Percentiles rank a stretch among this genome's conserved stretches.
Evolutionary conservation across 2,888 invertebrate species (phyloP).

Genomic region (Alloplasta piceator): DNA sequence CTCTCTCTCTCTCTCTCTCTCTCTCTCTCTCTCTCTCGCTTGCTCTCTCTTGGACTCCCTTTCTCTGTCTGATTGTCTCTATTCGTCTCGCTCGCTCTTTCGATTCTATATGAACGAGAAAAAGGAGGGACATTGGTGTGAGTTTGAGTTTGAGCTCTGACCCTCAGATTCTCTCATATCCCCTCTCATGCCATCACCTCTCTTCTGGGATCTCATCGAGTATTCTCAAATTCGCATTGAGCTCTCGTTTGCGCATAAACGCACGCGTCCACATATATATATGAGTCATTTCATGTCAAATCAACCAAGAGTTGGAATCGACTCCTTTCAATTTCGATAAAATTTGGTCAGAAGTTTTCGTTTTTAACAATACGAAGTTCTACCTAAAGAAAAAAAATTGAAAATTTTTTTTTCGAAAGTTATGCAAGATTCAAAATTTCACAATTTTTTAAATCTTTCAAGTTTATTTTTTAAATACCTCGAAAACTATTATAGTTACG

Average conservation of each 20-base stretch:
- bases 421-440: no score
- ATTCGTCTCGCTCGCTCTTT: no score
- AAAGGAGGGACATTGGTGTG: constrained; percentile 50
- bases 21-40: not conserved
- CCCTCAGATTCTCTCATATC: constrained; percentile 51
- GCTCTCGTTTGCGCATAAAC: constrained; percentile 14
- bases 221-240: constrained; percentile 37
- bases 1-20: constrained; percentile 39
- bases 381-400: no score
- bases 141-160: constrained; percentile 68
- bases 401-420: no score
- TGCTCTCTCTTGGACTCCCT: not conserved
- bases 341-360: no score
- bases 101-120: not conserved
- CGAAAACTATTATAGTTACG: no score
- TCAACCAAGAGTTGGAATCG: no score
- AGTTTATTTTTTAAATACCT: no score
- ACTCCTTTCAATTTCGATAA: no score
- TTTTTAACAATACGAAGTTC: no score
- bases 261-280: not conserved
- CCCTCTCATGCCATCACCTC: constrained; percentile 44
- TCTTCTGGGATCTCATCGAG: constrained; percentile 29
- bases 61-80: not conserved
- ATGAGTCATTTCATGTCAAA: no score
- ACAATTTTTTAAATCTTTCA: no score